These are phyloP conservation scores for Dasysyrphus albostriatus DNA, from an alignment of 2,888 invertebrate species.

Conservation along the genomic window DNA sequence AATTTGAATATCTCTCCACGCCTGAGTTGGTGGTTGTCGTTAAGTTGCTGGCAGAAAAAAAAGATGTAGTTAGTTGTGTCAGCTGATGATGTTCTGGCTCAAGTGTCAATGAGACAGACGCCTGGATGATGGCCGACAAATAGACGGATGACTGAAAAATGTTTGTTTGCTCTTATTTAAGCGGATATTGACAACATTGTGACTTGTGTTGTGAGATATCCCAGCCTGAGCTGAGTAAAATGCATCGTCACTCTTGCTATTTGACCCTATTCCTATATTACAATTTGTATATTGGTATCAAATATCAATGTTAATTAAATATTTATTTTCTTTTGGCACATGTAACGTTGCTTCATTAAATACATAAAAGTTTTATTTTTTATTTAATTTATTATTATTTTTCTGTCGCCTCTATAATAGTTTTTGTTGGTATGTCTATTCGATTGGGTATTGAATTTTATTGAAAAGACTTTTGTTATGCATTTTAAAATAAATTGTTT, in stretches of 20 bases:
- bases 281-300: constrained; percentile 59
- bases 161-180: constrained; percentile 27
- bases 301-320: constrained; percentile 71
- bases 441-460: constrained; percentile 66
- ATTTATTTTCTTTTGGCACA: constrained; percentile 70
- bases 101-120: constrained; percentile 38
- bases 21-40: constrained; percentile 41
- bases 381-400: constrained; percentile 33
- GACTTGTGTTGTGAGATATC: background rate
- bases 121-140: constrained; percentile 20
- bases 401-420: constrained; percentile 3
- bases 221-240: background rate
- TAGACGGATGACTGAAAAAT: constrained; percentile 19
- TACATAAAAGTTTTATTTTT: constrained; percentile 31
- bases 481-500: constrained; percentile 53
- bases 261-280: constrained; percentile 69
- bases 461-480: constrained; percentile 53
- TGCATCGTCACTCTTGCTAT: constrained; percentile 35
- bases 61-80: constrained; percentile 40
- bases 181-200: background rate
- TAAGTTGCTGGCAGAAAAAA: constrained; percentile 21
- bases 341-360: constrained; percentile 17
- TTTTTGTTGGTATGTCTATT: constrained; percentile 18
- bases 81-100: constrained; percentile 60
- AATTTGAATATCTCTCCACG: constrained; percentile 64